Percentiles rank a stretch among this genome's conserved stretches.
phyloP scores from a whole-genome alignment of 2,113 vertebrate genomes.

The Nesoenas mayeri region DNA sequence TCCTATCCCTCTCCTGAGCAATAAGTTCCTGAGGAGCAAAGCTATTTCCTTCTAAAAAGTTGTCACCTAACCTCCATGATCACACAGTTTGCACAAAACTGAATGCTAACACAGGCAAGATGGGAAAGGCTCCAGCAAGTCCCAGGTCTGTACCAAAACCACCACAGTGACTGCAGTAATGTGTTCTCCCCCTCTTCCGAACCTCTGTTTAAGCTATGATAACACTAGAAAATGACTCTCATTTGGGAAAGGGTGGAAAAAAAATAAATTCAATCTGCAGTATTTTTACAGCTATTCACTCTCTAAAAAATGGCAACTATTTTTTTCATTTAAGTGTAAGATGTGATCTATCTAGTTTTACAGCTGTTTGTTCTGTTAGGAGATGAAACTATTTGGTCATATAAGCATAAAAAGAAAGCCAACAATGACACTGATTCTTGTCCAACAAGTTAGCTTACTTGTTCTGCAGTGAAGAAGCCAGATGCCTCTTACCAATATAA shows the following conservation, averaged over 20 bases:
- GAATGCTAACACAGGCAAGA: fast-evolving
- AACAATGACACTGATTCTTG: not conserved
- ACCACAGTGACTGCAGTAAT: not conserved
- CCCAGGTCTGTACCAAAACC: not conserved
- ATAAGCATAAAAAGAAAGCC: not conserved
- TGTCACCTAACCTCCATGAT: not conserved
- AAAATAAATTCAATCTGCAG: not conserved
- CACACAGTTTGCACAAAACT: not conserved
- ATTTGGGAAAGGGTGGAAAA: not conserved
- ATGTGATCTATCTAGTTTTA: not conserved
- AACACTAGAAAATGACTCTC: not conserved
- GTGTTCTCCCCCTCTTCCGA: not conserved
- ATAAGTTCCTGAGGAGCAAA: not conserved
- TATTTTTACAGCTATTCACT: not conserved
- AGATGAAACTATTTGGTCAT: not conserved
- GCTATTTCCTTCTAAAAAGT: not conserved
- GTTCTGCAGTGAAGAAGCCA: not conserved
- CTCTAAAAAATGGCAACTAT: not conserved
- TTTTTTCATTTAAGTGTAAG: not conserved
- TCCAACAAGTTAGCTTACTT: not conserved
- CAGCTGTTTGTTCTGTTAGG: not conserved
- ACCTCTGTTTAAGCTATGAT: not conserved
- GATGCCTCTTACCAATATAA: not conserved
- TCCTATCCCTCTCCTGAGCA: not conserved
- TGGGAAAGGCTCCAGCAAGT: not conserved